Evolutionary conservation across 2,797 vertebrate genomes (phyloP), one percentile per base, ranked within the genome.

Genomic region (Gymnothorax reevesii): DNA sequence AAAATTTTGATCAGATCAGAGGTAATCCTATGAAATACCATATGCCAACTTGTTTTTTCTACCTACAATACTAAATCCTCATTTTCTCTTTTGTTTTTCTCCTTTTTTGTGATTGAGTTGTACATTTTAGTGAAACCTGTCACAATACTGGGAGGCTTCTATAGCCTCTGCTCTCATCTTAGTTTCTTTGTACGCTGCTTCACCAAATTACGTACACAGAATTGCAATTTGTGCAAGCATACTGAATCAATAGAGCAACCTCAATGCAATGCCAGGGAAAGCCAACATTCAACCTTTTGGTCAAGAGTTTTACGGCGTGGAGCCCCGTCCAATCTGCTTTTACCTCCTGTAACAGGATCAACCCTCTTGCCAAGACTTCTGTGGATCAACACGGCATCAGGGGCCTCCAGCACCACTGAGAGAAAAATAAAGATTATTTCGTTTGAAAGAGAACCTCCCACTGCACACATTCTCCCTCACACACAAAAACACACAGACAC

Each of bases 311-410:
- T 49, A 33, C 33, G 42, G 7, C 3, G 9, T 73, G 25, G 69
- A 3, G 27, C 73, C 49, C 13, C 20, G 75, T 55, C 54, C n/a
- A 20, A 49, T 80, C 85, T 86, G 75, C 87, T 77, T 92, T 94
- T 94, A 99, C 98, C 97, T 96, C 95, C 95, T 0, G 97, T 98
- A 17, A 91, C 15, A 0, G 94, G 92, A 89, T 99, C 97, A 0
- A 97, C 86, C 90, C 97, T 94, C 89, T 97, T 97, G 15, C 97
- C 97, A 66, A 89, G 86, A 83, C 92, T 96, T 89, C 98, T 95
- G 92, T 98, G 96, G 42, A 96, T 92, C 92, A 99, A 90, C 77
- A 97, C 96, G 0, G 92, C 93, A 86, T 98, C 97, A 0, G 97
- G 93, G 75, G 97, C 97, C 20, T 95, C 96, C 57, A 99, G 92